Percentiles rank a stretch among this genome's conserved stretches.
Evolutionary conservation across 2,888 invertebrate genomes (phyloP).

Genomic region (Creontiades dilutus): DNA sequence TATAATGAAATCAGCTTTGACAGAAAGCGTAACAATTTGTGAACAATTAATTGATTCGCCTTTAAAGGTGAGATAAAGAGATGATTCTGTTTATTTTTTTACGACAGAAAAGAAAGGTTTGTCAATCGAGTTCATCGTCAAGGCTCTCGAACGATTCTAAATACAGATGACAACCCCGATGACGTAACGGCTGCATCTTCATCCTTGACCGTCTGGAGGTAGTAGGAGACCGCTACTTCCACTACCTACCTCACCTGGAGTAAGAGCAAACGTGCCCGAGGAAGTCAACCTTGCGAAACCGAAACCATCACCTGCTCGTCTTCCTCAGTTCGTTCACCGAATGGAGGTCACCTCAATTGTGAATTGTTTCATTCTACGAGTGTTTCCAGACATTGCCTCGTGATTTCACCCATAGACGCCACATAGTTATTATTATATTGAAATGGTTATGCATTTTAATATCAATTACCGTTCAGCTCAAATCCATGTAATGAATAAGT

Average conservation of each 20-base stretch:
- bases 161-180: slow-evolving; percentile 16
- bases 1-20: no score
- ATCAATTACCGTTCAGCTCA: no score
- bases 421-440: no score
- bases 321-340: slow-evolving; percentile 14
- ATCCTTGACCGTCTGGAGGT: slow-evolving; percentile 46
- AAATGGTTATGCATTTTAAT: no score
- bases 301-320: background rate
- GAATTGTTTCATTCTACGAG: no score
- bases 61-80: no score
- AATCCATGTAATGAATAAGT: no score
- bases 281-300: slow-evolving; percentile 22
- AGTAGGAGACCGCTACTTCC: background rate
- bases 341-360: background rate
- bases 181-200: slow-evolving; percentile 32
- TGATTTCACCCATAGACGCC: no score
- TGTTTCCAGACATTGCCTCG: no score
- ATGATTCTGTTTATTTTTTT: no score
- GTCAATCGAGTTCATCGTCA: background rate
- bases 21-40: no score
- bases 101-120: background rate
- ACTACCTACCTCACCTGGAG: background rate
- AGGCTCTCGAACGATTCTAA: slow-evolving; percentile 2
- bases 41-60: no score
- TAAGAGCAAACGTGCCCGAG: background rate